Conservation (phyloP, 2,797 vertebrate species). For the Propithecus perrieri region DNA sequence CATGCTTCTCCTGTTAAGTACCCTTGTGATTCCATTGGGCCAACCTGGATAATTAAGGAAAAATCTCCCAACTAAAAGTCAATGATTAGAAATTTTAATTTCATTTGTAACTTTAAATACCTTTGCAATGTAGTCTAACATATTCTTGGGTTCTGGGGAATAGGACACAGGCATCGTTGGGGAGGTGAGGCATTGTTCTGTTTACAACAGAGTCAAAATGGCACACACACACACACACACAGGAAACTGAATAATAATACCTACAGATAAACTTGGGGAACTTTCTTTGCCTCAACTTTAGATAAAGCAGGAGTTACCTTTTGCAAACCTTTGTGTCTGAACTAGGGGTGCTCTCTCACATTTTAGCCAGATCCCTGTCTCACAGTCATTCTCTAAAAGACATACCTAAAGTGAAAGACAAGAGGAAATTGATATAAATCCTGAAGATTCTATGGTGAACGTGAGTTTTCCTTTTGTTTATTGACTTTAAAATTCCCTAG, state of each 20-base stretch:
- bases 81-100: not conserved
- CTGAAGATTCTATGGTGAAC: not conserved
- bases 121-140: not conserved
- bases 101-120: not conserved
- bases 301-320: not conserved
- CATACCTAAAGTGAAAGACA: not conserved
- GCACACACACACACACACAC: not conserved
- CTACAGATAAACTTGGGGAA: not conserved
- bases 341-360: not conserved
- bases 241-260: not conserved
- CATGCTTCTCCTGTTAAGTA: not conserved
- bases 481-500: not conserved
- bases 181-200: not conserved
- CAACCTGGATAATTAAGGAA: not conserved
- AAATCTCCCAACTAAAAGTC: not conserved
- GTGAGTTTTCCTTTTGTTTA: not conserved
- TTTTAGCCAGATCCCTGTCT: not conserved
- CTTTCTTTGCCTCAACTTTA: not conserved
- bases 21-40: not conserved
- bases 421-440: not conserved
- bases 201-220: not conserved
- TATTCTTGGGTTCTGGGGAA: not conserved
- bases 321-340: not conserved
- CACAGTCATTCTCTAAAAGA: not conserved
- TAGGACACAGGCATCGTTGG: not conserved